These are phyloP conservation scores for Macrocentrus cingulum DNA, from an alignment of 1,140 invertebrate genomes.

Conservation along the genomic window DNA sequence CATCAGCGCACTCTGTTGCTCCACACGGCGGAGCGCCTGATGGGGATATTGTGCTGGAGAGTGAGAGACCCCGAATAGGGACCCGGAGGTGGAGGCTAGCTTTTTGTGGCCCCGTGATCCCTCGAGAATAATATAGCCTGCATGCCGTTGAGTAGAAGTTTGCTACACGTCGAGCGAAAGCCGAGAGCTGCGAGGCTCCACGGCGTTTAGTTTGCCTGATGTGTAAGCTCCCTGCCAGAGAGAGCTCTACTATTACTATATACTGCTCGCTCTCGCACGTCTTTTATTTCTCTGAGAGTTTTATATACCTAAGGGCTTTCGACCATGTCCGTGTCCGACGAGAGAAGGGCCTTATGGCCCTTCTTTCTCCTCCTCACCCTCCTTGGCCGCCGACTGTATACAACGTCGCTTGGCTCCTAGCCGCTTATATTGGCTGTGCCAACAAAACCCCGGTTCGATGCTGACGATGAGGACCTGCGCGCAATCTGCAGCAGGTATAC, in stretches of 20 bases:
- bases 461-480: conserved; percentile 11
- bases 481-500: conserved; percentile 12
- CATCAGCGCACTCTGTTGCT: not conserved
- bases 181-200: no score
- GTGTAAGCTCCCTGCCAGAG: conserved; percentile 19
- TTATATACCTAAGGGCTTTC: conserved; percentile 24
- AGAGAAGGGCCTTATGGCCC: not conserved
- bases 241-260: no score
- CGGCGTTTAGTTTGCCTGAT: conserved; percentile 3
- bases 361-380: not conserved
- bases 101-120: conserved; percentile 24
- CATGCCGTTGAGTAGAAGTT: no score
- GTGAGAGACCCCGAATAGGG: conserved; percentile 20
- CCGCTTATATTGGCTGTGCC: not conserved
- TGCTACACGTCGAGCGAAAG: no score
- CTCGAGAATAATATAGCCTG: conserved; percentile 25
- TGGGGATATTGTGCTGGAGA: conserved; percentile 18
- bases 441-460: conserved; percentile 4
- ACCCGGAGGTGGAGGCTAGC: conserved; percentile 14
- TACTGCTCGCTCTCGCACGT: no score
- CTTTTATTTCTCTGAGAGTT: conserved; percentile 9
- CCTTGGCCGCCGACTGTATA: no score
- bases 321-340: conserved; percentile 19
- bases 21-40: no score
- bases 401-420: not conserved